A percentile compares a stretch with the other conserved stretches of the same genome.
These are phyloP conservation scores for Diarsia brunnea DNA, from an alignment of 2,888 invertebrate species.

Conservation along the genomic window DNA sequence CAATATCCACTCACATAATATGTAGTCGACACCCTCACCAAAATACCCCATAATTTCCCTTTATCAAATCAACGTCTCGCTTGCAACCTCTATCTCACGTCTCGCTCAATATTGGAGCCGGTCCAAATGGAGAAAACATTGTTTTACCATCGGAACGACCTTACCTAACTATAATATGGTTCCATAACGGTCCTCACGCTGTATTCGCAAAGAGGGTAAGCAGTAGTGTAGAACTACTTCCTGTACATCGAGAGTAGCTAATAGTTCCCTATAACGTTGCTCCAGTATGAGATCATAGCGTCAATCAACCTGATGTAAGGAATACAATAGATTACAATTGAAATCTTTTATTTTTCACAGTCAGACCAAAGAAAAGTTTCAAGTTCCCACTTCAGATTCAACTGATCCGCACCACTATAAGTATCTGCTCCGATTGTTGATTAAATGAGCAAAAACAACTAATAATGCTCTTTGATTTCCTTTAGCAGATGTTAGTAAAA, in stretches of 20 bases:
- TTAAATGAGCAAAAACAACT: neutral
- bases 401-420: neutral
- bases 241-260: neutral
- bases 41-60: constrained; percentile 13
- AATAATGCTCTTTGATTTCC: neutral
- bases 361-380: neutral
- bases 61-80: constrained; percentile 16
- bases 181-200: constrained; percentile 44
- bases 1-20: neutral
- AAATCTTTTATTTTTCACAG: neutral
- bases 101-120: constrained; percentile 55
- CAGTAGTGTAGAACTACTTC: constrained; percentile 23
- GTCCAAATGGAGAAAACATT: constrained; percentile 66
- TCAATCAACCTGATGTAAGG: neutral
- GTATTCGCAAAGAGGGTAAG: constrained; percentile 33
- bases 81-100: constrained; percentile 53
- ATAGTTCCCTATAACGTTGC: neutral
- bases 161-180: constrained; percentile 61
- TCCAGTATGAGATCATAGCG: neutral
- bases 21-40: neutral
- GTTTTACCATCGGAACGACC: constrained; percentile 64
- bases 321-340: neutral
- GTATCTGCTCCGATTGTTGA: neutral
- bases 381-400: neutral
- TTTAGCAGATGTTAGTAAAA: neutral